These are phyloP conservation scores for Poecilia velifera DNA, from an alignment of 2,797 vertebrate genomes.

Conservation along the genomic window DNA sequence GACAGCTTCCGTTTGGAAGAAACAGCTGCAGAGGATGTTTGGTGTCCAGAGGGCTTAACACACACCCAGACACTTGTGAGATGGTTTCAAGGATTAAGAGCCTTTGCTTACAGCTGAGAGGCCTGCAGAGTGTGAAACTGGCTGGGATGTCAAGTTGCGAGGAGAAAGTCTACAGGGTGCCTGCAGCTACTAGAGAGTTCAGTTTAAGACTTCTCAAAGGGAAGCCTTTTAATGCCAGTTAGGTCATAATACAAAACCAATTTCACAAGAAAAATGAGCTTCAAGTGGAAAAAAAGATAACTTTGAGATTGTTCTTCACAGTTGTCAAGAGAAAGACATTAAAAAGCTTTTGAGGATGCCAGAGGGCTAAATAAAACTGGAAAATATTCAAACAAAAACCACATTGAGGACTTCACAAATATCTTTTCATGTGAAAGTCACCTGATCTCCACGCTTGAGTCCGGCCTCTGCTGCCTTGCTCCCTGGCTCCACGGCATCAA, in stretches of 20 bases:
- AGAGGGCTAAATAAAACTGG: neutral
- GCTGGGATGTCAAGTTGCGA: constrained; percentile 38
- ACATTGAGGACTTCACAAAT: neutral
- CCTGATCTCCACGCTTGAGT: constrained; percentile 98
- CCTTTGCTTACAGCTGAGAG: constrained; percentile 65
- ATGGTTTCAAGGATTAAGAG: constrained; percentile 70
- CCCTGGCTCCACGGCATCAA: constrained; percentile 93
- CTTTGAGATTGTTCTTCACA: constrained; percentile 17
- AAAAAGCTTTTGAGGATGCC: neutral
- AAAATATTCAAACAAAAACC: neutral
- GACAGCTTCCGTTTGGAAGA: constrained; percentile 59
- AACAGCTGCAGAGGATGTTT: constrained; percentile 73
- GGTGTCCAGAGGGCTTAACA: constrained; percentile 67
- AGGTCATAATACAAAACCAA: constrained; percentile 45
- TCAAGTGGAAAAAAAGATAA: constrained; percentile 8
- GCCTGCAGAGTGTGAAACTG: constrained; percentile 65
- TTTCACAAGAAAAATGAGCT: constrained; percentile 47
- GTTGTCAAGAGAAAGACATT: constrained; percentile 7
- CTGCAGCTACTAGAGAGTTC: constrained; percentile 38
- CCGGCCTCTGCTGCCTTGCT: constrained; percentile 96
- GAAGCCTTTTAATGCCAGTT: constrained; percentile 43
- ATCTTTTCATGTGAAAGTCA: constrained; percentile 47
- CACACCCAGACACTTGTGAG: constrained; percentile 61
- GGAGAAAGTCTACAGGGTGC: constrained; percentile 28
- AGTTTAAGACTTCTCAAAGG: constrained; percentile 34